Conservation (phyloP, 2,797 vertebrate genomes). For the Lacerta agilis region DNA sequence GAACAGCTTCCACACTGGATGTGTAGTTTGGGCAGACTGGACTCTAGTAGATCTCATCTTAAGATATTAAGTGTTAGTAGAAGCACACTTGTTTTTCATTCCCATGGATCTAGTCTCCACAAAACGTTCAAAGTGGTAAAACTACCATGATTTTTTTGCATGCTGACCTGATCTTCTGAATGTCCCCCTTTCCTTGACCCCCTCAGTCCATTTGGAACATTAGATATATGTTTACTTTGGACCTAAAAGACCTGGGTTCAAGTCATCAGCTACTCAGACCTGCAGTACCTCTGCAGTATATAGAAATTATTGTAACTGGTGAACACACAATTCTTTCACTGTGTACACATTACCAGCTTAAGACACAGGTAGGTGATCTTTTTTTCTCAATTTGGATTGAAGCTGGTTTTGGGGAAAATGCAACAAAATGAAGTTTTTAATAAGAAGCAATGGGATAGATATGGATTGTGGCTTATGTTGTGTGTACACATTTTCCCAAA, state of each 20-base stretch:
- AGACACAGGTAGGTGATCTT: too few species aligned
- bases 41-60: background rate
- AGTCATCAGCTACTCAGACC: background rate
- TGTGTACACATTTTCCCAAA: too few species aligned
- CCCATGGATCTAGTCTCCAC: background rate
- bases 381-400: too few species aligned
- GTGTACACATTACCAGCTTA: too few species aligned
- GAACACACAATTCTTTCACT: too few species aligned
- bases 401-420: too few species aligned
- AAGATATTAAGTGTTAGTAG: background rate
- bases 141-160: background rate
- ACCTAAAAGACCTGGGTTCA: background rate
- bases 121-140: background rate
- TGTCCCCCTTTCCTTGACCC: background rate
- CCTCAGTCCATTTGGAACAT: background rate
- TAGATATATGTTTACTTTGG: background rate
- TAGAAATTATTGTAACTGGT: background rate
- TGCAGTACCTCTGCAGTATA: background rate
- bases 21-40: background rate
- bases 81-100: background rate
- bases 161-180: background rate
- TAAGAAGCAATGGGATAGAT: too few species aligned
- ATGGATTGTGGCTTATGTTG: too few species aligned
- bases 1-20: background rate
- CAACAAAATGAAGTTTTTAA: too few species aligned